Percentiles rank a stretch among this genome's conserved stretches.
Conservation (phyloP, 2,797 vertebrate genomes). For the Enteromius fasciolatus region DNA sequence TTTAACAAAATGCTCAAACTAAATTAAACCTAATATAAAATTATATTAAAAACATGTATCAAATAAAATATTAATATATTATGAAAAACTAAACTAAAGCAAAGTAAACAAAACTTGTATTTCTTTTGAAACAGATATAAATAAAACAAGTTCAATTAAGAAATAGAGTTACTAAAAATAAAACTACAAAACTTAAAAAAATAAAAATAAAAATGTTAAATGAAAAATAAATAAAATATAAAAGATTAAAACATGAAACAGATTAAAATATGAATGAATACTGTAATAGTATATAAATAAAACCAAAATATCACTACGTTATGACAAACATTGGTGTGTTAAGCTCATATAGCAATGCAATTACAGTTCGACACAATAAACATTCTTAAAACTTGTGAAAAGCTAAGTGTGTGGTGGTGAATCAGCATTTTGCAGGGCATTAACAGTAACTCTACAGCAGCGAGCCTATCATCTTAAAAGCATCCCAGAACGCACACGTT, state of each 20-base stretch:
- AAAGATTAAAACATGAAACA: not conserved
- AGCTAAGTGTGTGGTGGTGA: constrained; percentile 1
- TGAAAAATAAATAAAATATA: not conserved
- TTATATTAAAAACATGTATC: not conserved
- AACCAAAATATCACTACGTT: not conserved
- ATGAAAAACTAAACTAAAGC: not conserved
- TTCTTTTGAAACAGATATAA: not conserved
- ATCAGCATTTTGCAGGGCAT: constrained; percentile 35
- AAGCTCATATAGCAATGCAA: not conserved
- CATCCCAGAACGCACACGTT: constrained; percentile 49
- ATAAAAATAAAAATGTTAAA: not conserved
- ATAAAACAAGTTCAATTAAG: not conserved
- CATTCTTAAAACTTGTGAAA: not conserved
- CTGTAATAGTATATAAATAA: not conserved
- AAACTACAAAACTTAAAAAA: not conserved
- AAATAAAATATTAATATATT: not conserved
- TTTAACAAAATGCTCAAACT: not conserved
- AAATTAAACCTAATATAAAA: not conserved
- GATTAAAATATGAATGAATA: no score
- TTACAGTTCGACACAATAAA: not conserved
- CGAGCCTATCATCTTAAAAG: constrained; percentile 52
- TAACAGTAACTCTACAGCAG: constrained; percentile 35
- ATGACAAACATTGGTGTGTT: not conserved
- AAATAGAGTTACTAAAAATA: not conserved
- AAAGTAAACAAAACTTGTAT: not conserved